Conservation (phyloP, 1,140 invertebrate species). For the Dendrolimus punctatus region DNA sequence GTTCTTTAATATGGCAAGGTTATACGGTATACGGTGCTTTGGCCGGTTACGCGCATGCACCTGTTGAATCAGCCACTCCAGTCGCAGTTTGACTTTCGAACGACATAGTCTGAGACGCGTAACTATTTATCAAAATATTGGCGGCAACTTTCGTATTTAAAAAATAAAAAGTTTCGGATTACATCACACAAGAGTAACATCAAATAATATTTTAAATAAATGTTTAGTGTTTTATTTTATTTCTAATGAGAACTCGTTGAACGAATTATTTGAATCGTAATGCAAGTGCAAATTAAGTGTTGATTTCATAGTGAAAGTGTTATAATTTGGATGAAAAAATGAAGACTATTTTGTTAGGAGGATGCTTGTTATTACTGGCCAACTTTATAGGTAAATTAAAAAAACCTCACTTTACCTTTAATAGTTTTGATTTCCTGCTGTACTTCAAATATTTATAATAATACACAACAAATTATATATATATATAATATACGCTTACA, state of each 20-base stretch:
- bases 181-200: too few relatives aligned
- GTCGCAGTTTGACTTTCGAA: conserved; percentile 62
- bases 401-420: background rate
- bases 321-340: conserved; percentile 42
- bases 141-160: conserved; percentile 15
- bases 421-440: background rate
- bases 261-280: conserved; percentile 16
- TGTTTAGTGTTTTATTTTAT: conserved; percentile 10
- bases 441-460: too few relatives aligned
- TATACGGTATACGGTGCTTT: conserved; percentile 34
- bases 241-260: conserved; percentile 4
- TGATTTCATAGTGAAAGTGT: conserved; percentile 49
- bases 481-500: too few relatives aligned
- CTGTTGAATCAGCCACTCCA: conserved; percentile 27
- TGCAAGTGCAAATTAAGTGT: conserved; percentile 30
- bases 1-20: conserved; percentile 36
- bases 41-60: conserved; percentile 19
- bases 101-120: conserved; percentile 28
- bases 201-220: conserved; percentile 3
- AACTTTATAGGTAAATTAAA: conserved; percentile 41
- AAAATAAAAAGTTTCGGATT: conserved; percentile 8
- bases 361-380: conserved; percentile 38
- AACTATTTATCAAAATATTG: conserved; percentile 26
- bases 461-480: too few relatives aligned
- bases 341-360: conserved; percentile 32